Evolutionary conservation across 2,888 invertebrate species (phyloP).

Genomic region (Synergus laeviventris): DNA sequence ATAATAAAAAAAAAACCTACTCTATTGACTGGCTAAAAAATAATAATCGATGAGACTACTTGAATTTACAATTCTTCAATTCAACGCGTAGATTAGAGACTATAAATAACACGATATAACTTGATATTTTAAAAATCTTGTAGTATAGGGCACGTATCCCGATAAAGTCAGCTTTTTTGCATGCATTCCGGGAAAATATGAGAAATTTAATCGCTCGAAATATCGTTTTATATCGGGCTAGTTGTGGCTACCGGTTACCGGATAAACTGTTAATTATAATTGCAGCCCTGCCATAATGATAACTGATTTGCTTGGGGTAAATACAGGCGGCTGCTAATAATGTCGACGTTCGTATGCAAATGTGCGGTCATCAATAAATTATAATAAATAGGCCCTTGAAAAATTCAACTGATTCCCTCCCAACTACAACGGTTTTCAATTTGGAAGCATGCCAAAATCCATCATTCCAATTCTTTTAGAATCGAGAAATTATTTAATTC

Average conservation of each 20-base stretch:
- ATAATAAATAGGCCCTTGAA: constrained; percentile 56
- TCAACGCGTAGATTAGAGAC: background rate
- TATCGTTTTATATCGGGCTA: constrained; percentile 43
- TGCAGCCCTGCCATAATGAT: constrained; percentile 61
- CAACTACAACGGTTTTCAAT: constrained; percentile 24
- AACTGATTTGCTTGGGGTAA: constrained; percentile 62
- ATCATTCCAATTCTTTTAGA: background rate
- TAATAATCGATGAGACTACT: background rate
- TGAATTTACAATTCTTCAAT: background rate
- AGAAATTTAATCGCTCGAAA: constrained; percentile 24
- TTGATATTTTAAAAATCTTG: background rate
- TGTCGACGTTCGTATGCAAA: constrained; percentile 58
- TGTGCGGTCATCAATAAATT: constrained; percentile 62
- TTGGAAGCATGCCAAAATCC: constrained; percentile 7
- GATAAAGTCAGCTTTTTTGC: background rate
- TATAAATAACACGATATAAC: background rate
- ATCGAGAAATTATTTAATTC: background rate
- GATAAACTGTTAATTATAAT: constrained; percentile 68
- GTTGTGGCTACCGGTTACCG: constrained; percentile 48
- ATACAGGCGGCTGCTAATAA: constrained; percentile 51
- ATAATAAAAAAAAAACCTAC: background rate
- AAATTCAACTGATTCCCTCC: constrained; percentile 17
- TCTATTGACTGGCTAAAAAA: background rate
- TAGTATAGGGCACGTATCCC: constrained; percentile 1
- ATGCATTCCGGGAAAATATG: constrained; percentile 3